These are phyloP conservation scores for Cylindroiulus punctatus DNA, from an alignment of 2,888 invertebrate species.

Conservation along the genomic window DNA sequence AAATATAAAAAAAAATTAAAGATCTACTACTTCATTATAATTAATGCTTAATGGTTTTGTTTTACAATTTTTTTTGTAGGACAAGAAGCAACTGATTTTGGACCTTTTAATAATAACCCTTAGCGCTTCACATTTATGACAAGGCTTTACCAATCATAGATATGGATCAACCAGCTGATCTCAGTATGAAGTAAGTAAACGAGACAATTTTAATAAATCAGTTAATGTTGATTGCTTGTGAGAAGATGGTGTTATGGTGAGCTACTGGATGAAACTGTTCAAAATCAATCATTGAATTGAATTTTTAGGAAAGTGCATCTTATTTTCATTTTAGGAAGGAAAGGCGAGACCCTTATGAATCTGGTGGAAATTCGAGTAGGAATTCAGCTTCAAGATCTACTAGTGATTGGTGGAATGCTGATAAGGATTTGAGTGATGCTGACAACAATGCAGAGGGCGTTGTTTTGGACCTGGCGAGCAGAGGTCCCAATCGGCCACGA, in stretches of 20 bases:
- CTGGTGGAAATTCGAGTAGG: constrained; percentile 35
- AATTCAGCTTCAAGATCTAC: constrained; percentile 24
- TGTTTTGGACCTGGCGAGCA: constrained; percentile 54
- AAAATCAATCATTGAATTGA: neutral
- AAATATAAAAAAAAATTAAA: too few species aligned
- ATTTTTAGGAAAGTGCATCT: neutral
- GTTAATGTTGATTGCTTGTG: neutral
- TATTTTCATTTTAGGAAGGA: constrained; percentile 45
- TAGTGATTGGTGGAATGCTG: constrained; percentile 11
- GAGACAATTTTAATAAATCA: neutral
- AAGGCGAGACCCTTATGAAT: constrained; percentile 40
- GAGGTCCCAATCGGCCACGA: constrained; percentile 3
- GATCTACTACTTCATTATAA: too few species aligned
- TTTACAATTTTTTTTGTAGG: neutral
- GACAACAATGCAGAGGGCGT: constrained; percentile 37
- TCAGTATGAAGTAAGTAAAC: constrained; percentile 58
- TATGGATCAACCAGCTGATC: constrained; percentile 58
- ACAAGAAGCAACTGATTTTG: neutral
- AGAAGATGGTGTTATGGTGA: neutral
- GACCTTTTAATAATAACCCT: neutral
- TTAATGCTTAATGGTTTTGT: too few species aligned
- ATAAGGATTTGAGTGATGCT: constrained; percentile 19
- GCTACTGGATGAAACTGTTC: neutral
- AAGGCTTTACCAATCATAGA: constrained; percentile 48
- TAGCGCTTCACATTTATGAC: constrained; percentile 29